Percentiles rank a stretch among this genome's conserved stretches.
Evolutionary conservation across 1,140 invertebrate species (phyloP).

Genomic region (Laupala kohalensis): DNA sequence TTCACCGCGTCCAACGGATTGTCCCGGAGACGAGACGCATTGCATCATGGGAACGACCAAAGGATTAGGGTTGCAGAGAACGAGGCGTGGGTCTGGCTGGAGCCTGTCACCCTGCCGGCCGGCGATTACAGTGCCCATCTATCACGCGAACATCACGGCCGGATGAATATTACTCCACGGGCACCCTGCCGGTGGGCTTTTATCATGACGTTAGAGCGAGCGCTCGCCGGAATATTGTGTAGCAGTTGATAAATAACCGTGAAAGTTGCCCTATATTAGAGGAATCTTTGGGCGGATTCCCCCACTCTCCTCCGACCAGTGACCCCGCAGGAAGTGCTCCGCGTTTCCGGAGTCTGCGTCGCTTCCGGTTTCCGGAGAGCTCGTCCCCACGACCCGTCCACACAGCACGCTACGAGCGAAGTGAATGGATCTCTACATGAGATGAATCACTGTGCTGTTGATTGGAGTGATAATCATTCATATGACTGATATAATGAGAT

Average conservation of each 20-base stretch:
- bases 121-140: not conserved
- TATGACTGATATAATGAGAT: too few species aligned
- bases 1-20: not conserved
- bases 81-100: too few species aligned
- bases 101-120: not conserved
- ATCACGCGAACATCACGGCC: not conserved
- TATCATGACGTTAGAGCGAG: not conserved
- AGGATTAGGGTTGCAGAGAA: too few species aligned
- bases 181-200: not conserved
- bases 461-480: too few species aligned
- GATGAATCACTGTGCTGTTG: too few species aligned
- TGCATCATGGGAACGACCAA: too few species aligned
- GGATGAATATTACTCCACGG: not conserved
- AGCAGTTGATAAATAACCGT: not conserved
- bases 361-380: not conserved
- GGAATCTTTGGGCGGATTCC: not conserved
- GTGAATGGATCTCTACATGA: too few species aligned
- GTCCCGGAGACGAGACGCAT: not conserved
- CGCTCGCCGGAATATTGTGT: not conserved
- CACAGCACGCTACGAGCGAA: too few species aligned
- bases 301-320: too few species aligned
- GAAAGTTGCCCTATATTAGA: not conserved
- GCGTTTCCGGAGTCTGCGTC: not conserved
- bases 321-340: not conserved
- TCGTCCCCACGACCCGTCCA: too few species aligned